phyloP scores from a whole-genome alignment of 92 coral and sea anemone genomes.

The Pocillopora grandis region DNA sequence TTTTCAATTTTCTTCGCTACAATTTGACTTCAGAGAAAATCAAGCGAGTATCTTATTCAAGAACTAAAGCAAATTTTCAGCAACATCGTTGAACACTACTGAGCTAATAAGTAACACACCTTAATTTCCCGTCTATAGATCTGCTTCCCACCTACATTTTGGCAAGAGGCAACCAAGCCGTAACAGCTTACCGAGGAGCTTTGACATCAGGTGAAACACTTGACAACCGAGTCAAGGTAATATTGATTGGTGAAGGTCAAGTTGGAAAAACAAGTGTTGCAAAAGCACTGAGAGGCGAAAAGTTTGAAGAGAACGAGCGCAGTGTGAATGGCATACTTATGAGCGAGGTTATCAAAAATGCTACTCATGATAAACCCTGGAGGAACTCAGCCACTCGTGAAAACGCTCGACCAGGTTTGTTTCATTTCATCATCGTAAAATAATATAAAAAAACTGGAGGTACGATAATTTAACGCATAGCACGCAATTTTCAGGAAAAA shows the following conservation, averaged over 20 bases:
- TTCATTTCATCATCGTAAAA: not conserved
- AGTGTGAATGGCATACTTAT: conserved; percentile 11
- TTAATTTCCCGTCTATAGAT: not conserved
- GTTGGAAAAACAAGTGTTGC: conserved; percentile 26
- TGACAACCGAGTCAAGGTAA: conserved; percentile 32
- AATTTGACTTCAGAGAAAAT: not conserved
- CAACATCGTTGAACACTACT: not conserved
- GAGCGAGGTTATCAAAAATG: conserved; percentile 12
- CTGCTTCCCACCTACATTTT: conserved; percentile 20
- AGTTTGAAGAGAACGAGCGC: not conserved
- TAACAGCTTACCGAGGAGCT: conserved; percentile 30
- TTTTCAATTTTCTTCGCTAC: not conserved
- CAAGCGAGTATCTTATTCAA: not conserved
- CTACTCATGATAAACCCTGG: conserved; percentile 13
- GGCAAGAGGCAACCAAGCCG: conserved; percentile 3
- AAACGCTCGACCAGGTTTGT: conserved; percentile 11
- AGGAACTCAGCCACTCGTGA: not conserved
- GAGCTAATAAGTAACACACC: not conserved
- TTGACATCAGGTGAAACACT: conserved; percentile 8
- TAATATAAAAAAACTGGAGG: not conserved
- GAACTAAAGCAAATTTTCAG: not conserved
- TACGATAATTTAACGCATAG: not conserved
- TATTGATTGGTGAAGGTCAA: conserved; percentile 22
- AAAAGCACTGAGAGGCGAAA: conserved; percentile 19
- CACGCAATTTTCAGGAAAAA: not conserved